Evolutionary conservation across 1,140 invertebrate species (phyloP), one percentile per base, ranked within the genome.

Genomic region (Hylaeus anthracinus): DNA sequence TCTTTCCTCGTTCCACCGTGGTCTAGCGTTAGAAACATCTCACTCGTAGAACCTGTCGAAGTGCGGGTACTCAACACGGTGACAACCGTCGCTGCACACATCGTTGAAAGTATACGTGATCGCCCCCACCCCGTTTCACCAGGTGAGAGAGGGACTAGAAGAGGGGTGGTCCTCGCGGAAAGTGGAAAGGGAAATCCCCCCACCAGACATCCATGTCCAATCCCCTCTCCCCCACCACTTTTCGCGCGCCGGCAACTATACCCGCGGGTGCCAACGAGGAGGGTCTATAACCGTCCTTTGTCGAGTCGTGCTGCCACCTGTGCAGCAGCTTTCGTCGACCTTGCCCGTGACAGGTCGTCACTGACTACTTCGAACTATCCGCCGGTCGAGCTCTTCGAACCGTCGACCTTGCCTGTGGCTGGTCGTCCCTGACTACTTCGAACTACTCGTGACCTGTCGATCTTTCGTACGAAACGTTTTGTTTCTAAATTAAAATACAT

Each of bases 231-330:
- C 14, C 2, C 73, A 73, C 73, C 65, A 87, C 83, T 79, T 81
- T 77, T 77, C 82, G 43, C 75, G 41, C 69, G 63, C 45, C 8
- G 60, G 41, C 74, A 39, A 64, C 48, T 72, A 73, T 69, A 65
- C 72, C 48, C 43, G 26, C 79, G 83, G n/a, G 64, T 88, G 63
- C 76, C 73, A 81, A 85, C 86, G 76, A 88, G 80, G 75, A 86
- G 75, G 85, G 81, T 86, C 84, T 85, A 86, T 76, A 85, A 85
- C 64, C 83, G 83, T 86, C 84, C 84, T 86, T 80, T 83, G 79
- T 89, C 88, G 89, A 90, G 80, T 87, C 70, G 91, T 93, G 92
- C 92, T 93, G 92, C 92, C 92, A 92, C 88, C 92, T 92, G 88
- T 86, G 83, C 88, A 37, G 55, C 86, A 82, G 61, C 81, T 87